These are phyloP conservation scores for Cerastis rubricosa DNA, from an alignment of 2,888 invertebrate species.

Conservation along the genomic window DNA sequence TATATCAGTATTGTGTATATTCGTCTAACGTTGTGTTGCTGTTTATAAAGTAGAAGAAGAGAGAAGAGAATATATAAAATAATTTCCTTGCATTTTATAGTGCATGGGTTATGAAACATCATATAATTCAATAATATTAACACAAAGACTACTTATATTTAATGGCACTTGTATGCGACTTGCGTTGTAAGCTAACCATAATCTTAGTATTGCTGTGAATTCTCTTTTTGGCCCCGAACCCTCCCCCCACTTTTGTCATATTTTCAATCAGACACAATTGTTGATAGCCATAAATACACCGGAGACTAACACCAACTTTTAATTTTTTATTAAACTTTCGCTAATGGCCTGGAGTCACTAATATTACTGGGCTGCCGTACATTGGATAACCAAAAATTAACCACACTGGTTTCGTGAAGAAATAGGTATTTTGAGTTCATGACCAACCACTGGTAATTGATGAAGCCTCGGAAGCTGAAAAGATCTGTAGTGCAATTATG, in stretches of 20 bases:
- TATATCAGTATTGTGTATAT: background rate
- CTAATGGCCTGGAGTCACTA: background rate
- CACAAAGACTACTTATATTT: background rate
- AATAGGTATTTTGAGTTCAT: no score
- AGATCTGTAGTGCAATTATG: background rate
- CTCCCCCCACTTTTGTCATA: background rate
- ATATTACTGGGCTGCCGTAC: background rate
- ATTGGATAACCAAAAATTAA: background rate
- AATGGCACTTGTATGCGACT: constrained; percentile 9
- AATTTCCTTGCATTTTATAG: background rate
- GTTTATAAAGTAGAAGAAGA: background rate
- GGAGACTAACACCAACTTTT: background rate
- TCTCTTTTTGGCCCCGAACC: background rate
- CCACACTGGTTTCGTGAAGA: background rate
- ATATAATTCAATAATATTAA: background rate
- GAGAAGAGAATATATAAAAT: background rate
- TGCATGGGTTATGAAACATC: background rate
- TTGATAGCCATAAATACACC: background rate
- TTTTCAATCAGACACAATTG: background rate
- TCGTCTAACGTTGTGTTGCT: background rate
- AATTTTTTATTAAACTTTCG: background rate
- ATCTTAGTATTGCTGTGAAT: constrained; percentile 18
- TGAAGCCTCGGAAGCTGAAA: background rate
- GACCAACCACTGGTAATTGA: background rate
- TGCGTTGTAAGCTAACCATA: constrained; percentile 9